Evolutionary conservation across 2,797 vertebrate genomes (phyloP), one percentile per base, ranked within the genome.

Genomic region (Sebastiscus albofasciatus): DNA sequence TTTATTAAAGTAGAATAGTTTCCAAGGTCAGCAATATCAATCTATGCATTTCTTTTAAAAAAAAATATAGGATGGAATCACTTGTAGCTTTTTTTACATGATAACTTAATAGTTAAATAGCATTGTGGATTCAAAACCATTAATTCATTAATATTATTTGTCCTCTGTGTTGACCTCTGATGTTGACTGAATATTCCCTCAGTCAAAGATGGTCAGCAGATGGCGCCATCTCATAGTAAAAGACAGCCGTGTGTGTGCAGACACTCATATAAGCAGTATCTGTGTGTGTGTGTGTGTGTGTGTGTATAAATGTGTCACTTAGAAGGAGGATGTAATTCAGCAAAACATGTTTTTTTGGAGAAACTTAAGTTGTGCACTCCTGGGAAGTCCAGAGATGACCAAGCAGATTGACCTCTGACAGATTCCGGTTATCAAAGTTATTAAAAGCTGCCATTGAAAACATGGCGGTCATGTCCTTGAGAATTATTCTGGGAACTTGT

Each of bases 221-320:
- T 87, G 89, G 87, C 75, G 70, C 80, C 69, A 85, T 33, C 55
- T 76, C 75, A 62, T 6, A 36, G 18, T 24, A 39, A 66, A 26
- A 42, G 36, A 42, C 34, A 65, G 22, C 39, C 27, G 8, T 18
- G 9, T n/a, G 26, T 52, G 18, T 67, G 42, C 18, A 31, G 3
- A 20, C 39, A 2, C 26, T 24, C 2, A 56, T 56, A 8, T 27
- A 13, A 26, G 26, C 42, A 49, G 6, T 49, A 46, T 13, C 2
- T 11, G 18, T 52, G 42, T 46, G 24, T 29, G 33, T 1, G 9
- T 18, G 16, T 3, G 5, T 18, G 12, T 79, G 54, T 26, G 14
- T 36, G 12, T 36, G 12, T 9, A 2, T 24, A 12, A 34, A 20
- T 33, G 16, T 24, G 39, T 24, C 16, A 46, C 9, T 22, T 5